These are phyloP conservation scores for Neolamprologus sp. DNA, from an alignment of 2,113 vertebrate genomes.

Conservation along the genomic window DNA sequence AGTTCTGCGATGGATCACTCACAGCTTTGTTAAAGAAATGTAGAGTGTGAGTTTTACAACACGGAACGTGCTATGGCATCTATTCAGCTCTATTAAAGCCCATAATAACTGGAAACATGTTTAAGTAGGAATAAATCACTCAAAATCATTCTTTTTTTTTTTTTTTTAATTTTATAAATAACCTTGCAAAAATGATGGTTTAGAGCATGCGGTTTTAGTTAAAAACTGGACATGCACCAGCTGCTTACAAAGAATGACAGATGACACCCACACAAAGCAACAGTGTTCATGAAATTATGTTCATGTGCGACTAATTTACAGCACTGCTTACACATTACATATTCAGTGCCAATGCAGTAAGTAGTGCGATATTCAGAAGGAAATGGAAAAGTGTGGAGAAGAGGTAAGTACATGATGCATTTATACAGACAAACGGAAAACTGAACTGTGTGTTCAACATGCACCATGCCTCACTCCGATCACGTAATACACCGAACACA, in stretches of 20 bases:
- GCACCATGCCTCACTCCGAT: not conserved
- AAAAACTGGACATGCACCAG: not conserved
- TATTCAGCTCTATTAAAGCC: constrained; percentile 26
- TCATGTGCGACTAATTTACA: not conserved
- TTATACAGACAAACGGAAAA: not conserved
- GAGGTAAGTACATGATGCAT: not conserved
- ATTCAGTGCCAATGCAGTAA: not conserved
- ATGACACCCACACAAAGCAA: not conserved
- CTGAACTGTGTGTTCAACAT: not conserved
- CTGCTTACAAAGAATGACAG: not conserved
- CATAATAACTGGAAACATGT: constrained; percentile 13
- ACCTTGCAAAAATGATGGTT: not conserved
- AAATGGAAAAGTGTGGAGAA: not conserved
- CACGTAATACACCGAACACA: not conserved
- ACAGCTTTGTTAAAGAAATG: constrained; percentile 44
- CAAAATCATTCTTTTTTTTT: not conserved
- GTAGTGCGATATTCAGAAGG: not conserved
- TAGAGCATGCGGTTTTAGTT: not conserved
- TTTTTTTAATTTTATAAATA: fast-evolving
- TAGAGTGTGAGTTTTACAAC: constrained; percentile 3
- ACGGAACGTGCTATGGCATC: constrained; percentile 16
- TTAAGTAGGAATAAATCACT: not conserved
- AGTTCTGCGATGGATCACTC: constrained; percentile 42
- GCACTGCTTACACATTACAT: not conserved
- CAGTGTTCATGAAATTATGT: not conserved